A percentile compares a stretch with the other conserved stretches of the same genome.
Conservation (phyloP, 2,113 vertebrate species). For the Elaphurus davidianus region DNA sequence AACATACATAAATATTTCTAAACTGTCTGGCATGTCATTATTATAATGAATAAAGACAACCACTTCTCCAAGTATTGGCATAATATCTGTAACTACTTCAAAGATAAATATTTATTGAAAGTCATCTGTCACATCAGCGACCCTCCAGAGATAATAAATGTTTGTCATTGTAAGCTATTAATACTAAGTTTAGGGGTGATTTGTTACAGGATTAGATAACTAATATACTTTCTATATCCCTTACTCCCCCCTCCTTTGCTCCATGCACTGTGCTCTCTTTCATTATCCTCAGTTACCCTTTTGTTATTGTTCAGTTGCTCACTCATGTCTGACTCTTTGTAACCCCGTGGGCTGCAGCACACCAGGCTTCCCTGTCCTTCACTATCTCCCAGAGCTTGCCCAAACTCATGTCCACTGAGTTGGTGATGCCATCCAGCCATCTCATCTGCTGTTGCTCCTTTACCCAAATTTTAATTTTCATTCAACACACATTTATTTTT, state of each 20-base stretch:
- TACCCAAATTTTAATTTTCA: background rate
- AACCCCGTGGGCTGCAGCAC: background rate
- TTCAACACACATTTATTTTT: background rate
- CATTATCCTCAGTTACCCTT: background rate
- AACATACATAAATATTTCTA: background rate
- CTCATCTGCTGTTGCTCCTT: background rate
- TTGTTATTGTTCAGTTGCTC: background rate
- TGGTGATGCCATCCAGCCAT: background rate
- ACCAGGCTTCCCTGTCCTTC: background rate
- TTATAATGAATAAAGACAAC: background rate
- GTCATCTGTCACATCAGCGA: background rate
- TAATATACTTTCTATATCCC: background rate
- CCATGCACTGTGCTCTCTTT: background rate
- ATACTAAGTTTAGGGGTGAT: background rate
- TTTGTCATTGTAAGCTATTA: background rate
- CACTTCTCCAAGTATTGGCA: background rate
- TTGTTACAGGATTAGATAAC: background rate
- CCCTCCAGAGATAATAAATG: background rate
- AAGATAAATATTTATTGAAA: background rate
- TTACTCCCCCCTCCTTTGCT: background rate
- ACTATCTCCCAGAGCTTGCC: background rate
- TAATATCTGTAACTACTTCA: background rate
- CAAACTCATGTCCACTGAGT: background rate
- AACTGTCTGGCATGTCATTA: background rate
- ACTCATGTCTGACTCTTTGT: background rate